Percentiles rank a stretch among this genome's conserved stretches.
These are phyloP conservation scores for Tenthredo amoena DNA, from an alignment of 2,888 invertebrate genomes.

Conservation along the genomic window DNA sequence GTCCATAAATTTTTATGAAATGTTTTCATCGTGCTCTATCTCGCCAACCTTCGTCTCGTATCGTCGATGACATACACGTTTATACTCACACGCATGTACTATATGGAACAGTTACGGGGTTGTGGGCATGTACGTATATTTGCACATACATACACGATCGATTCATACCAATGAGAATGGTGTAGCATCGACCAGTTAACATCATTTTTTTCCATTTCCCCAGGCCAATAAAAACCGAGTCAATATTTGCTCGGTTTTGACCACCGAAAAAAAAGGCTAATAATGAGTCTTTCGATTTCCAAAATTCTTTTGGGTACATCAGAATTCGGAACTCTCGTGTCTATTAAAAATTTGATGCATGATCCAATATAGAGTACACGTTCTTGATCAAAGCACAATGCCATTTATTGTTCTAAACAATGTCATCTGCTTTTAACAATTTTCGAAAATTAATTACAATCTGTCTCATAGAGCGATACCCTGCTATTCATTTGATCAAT, in stretches of 20 bases:
- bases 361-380: neutral
- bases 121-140: neutral
- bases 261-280: neutral
- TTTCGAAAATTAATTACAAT: neutral
- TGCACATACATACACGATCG: neutral
- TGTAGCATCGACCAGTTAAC: neutral
- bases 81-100: neutral
- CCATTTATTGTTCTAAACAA: neutral
- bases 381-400: neutral
- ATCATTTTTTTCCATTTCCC: neutral
- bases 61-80: neutral
- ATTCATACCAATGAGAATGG: neutral
- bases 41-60: neutral
- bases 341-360: neutral
- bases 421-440: neutral
- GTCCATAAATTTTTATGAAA: constrained; percentile 26
- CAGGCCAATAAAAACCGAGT: neutral
- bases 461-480: neutral
- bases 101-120: neutral
- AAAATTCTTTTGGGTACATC: neutral
- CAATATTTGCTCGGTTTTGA: neutral
- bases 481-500: neutral
- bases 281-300: neutral
- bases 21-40: neutral
- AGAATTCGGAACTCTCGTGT: neutral